Evolutionary conservation across 2,797 vertebrate species (phyloP).

Genomic region (Thaleichthys pacificus): DNA sequence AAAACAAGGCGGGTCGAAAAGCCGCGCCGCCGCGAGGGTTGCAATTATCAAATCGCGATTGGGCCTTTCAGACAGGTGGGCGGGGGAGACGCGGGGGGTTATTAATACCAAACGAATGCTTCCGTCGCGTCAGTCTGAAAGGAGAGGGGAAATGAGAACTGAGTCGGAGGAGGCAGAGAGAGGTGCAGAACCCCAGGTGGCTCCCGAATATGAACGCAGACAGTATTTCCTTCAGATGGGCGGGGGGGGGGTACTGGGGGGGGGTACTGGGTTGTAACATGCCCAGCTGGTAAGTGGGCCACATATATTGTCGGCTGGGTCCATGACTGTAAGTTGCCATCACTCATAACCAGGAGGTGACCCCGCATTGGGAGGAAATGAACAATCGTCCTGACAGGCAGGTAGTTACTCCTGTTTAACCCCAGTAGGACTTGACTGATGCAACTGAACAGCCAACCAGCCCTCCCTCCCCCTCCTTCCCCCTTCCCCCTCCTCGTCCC

Average conservation of each 20-base stretch:
- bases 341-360: slow-evolving; percentile 64
- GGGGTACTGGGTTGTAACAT: slow-evolving; percentile 1
- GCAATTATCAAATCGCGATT: background rate
- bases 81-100: slow-evolving; percentile 20
- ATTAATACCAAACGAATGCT: slow-evolving; percentile 50
- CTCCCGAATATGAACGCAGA: slow-evolving; percentile 45
- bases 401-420: slow-evolving; percentile 80
- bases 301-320: slow-evolving; percentile 46
- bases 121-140: slow-evolving; percentile 26
- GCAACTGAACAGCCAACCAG: slow-evolving; percentile 56
- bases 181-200: background rate
- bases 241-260: background rate
- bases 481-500: background rate
- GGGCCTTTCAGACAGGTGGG: background rate
- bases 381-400: slow-evolving; percentile 76
- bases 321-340: slow-evolving; percentile 35
- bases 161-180: slow-evolving; percentile 11
- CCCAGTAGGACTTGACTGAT: slow-evolving; percentile 65
- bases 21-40: slow-evolving; percentile 39
- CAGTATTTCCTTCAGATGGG: background rate
- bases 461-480: slow-evolving; percentile 21
- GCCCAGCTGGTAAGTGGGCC: slow-evolving; percentile 51
- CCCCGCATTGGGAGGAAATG: slow-evolving; percentile 66
- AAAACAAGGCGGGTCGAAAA: slow-evolving; percentile 46
- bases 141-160: slow-evolving; percentile 26